phyloP scores from a whole-genome alignment of 2,113 vertebrate genomes.

The Parus major region DNA sequence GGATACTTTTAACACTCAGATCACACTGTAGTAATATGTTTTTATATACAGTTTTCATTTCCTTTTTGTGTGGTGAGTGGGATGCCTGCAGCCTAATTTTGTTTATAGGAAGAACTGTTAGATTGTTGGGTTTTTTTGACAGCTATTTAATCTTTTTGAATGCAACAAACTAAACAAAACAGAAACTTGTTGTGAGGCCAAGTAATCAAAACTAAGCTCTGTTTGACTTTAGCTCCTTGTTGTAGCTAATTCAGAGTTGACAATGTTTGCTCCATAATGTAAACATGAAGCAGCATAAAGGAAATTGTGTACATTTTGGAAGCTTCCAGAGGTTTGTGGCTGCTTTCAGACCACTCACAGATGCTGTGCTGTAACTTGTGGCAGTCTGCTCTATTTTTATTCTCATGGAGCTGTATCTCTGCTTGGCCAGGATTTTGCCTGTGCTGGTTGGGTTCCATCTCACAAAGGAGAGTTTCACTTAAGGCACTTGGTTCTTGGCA shows the following conservation, averaged over 20 bases:
- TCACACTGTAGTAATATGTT: not conserved
- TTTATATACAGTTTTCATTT: not conserved
- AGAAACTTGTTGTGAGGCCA: not conserved
- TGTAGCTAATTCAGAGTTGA: not conserved
- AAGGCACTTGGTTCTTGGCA: slow-evolving; percentile 10
- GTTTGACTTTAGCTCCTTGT: not conserved
- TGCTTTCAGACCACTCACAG: not conserved
- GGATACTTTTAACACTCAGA: not conserved
- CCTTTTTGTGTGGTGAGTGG: not conserved
- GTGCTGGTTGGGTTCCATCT: not conserved
- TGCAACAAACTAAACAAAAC: not conserved
- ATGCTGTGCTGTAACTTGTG: not conserved
- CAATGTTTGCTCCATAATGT: not conserved
- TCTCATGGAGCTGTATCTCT: not conserved
- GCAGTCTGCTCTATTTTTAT: not conserved
- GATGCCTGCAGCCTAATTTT: not conserved
- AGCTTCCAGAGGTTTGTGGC: not conserved
- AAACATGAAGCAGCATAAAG: not conserved
- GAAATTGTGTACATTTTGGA: not conserved
- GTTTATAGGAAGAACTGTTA: not conserved
- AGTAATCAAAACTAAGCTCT: not conserved
- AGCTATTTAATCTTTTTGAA: not conserved
- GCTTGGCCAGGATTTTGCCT: not conserved
- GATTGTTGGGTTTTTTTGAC: not conserved
- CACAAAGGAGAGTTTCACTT: not conserved